Evolutionary conservation across 2,797 vertebrate genomes (phyloP).

Genomic region (Paedocypris micromegethes): DNA sequence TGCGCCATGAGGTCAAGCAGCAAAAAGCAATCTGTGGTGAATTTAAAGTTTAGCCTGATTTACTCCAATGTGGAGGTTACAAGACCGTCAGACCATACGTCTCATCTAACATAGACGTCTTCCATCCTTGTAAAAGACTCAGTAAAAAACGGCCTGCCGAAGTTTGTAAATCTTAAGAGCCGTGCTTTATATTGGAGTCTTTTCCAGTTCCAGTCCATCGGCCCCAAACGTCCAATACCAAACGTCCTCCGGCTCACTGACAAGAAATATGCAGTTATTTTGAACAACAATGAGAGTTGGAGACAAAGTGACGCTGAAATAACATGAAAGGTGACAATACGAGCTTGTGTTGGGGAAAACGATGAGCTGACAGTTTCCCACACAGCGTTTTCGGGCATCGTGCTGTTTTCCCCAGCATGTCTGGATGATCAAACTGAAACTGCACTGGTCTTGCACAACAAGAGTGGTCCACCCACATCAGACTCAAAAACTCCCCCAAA

Average conservation of each 20-base stretch:
- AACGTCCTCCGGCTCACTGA: constrained; percentile 12
- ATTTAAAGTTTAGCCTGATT: too few relatives aligned
- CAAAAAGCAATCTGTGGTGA: too few relatives aligned
- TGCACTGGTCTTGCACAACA: neutral
- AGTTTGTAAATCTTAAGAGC: constrained; percentile 56
- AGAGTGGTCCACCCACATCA: neutral
- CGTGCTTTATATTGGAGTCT: constrained; percentile 63
- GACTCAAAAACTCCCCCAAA: neutral
- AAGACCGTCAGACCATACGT: too few relatives aligned
- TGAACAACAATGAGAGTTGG: constrained; percentile 1
- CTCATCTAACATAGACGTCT: neutral
- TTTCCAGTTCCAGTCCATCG: constrained; percentile 57
- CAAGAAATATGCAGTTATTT: neutral
- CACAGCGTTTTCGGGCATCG: neutral
- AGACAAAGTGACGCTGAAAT: constrained; percentile 2
- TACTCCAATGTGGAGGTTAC: too few relatives aligned
- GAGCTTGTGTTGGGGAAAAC: neutral
- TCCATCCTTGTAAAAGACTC: constrained; percentile 35
- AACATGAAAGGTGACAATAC: constrained; percentile 1
- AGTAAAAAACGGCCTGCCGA: constrained; percentile 48
- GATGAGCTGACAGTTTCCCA: neutral
- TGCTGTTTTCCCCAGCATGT: neutral
- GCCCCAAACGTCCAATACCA: constrained; percentile 36
- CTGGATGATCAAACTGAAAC: neutral
- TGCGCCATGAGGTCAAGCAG: too few relatives aligned